Conservation (phyloP, 2,797 vertebrate species). For the Miopithecus talapoin region DNA sequence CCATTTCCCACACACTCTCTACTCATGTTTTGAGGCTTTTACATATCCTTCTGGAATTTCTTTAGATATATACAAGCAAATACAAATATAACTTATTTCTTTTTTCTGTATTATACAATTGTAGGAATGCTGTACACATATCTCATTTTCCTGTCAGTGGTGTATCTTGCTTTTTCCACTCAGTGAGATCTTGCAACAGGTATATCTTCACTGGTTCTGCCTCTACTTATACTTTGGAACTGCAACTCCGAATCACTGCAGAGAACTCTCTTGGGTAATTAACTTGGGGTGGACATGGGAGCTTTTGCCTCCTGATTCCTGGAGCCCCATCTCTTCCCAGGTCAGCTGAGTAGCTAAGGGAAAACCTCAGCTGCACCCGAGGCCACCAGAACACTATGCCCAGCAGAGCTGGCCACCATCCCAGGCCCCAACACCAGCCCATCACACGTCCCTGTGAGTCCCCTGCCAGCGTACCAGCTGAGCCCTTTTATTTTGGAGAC, state of each 20-base stretch:
- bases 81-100: background rate
- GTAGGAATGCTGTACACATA: background rate
- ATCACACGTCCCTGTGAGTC: background rate
- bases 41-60: background rate
- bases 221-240: background rate
- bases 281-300: background rate
- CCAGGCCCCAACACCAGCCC: background rate
- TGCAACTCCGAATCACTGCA: background rate
- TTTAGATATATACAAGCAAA: background rate
- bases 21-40: background rate
- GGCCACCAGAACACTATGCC: background rate
- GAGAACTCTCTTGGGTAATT: background rate
- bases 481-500: background rate
- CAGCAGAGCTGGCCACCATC: background rate
- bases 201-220: background rate
- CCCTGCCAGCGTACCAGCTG: rapidly evolving
- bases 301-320: background rate
- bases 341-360: background rate
- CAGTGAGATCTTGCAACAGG: background rate
- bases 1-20: background rate
- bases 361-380: no score
- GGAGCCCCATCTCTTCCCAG: no score
- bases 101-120: background rate
- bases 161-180: background rate
- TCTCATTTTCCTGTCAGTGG: background rate